Conservation (phyloP, 2,113 vertebrate genomes). For the Danionella cerebrum region DNA sequence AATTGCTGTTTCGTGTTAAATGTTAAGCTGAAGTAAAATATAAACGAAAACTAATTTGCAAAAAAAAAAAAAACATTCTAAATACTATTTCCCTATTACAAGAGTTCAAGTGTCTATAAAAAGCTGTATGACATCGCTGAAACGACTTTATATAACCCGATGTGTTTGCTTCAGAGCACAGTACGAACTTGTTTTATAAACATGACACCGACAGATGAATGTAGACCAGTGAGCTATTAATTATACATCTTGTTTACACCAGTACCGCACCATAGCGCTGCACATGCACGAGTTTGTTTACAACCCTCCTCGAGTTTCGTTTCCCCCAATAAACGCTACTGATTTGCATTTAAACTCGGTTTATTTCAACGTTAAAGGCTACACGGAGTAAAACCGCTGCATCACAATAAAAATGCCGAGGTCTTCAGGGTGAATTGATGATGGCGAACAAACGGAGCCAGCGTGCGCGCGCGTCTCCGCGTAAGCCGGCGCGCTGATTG, state of each 20-base stretch:
- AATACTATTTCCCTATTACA: too few species aligned
- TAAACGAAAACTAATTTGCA: too few species aligned
- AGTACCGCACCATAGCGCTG: background rate
- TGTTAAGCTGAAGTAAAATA: too few species aligned
- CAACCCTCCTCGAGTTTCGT: background rate
- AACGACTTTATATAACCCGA: background rate
- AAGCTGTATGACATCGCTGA: background rate
- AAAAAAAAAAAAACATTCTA: too few species aligned
- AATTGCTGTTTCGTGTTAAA: too few species aligned
- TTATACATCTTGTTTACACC: conserved; percentile 17
- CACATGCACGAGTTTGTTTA: background rate
- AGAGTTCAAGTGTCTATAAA: too few species aligned
- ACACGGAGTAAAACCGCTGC: conserved; percentile 25
- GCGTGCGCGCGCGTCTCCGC: conserved; percentile 38
- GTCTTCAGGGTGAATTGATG: conserved; percentile 34
- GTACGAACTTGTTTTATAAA: background rate
- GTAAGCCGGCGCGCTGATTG: conserved; percentile 49
- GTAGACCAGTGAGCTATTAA: conserved; percentile 8
- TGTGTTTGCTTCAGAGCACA: background rate
- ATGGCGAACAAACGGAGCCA: conserved; percentile 31
- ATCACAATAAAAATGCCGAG: conserved; percentile 35
- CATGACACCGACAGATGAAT: background rate
- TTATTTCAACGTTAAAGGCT: background rate
- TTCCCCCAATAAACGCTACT: background rate
- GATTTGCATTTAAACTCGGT: background rate